Evolutionary conservation across 2,113 vertebrate species (phyloP).

Genomic region (Daphoenositta chrysoptera): DNA sequence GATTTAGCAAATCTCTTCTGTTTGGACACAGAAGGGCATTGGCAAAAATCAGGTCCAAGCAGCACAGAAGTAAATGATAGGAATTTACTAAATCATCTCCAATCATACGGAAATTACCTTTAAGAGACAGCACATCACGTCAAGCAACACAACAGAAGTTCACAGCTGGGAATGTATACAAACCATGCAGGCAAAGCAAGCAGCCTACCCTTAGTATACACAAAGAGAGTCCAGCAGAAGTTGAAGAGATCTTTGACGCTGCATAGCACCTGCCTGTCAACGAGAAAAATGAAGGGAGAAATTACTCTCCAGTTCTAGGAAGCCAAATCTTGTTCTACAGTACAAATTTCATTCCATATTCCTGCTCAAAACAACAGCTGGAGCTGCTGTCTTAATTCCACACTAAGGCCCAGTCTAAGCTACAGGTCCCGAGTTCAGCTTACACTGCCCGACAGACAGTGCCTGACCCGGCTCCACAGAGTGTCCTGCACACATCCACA

Average conservation of each 20-base stretch:
- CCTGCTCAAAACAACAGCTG: not conserved
- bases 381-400: not conserved
- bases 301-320: not conserved
- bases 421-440: not conserved
- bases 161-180: not conserved
- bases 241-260: constrained; percentile 90
- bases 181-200: not conserved
- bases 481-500: no score
- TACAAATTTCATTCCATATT: not conserved
- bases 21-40: constrained; percentile 88
- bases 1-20: constrained; percentile 89
- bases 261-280: constrained; percentile 83
- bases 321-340: not conserved
- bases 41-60: constrained; percentile 92
- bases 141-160: constrained; percentile 26
- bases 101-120: constrained; percentile 98
- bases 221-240: constrained; percentile 98
- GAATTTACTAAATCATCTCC: constrained; percentile 98
- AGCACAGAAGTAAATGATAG: constrained; percentile 97
- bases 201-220: constrained; percentile 92
- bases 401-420: not conserved
- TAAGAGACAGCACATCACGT: constrained; percentile 28
- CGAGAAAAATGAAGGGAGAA: not conserved
- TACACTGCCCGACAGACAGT: not conserved
- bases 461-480: accelerated